A percentile compares a stretch with the other conserved stretches of the same genome.
Conservation (phyloP, 1,140 invertebrate species). For the Megalonaias nervosa region DNA sequence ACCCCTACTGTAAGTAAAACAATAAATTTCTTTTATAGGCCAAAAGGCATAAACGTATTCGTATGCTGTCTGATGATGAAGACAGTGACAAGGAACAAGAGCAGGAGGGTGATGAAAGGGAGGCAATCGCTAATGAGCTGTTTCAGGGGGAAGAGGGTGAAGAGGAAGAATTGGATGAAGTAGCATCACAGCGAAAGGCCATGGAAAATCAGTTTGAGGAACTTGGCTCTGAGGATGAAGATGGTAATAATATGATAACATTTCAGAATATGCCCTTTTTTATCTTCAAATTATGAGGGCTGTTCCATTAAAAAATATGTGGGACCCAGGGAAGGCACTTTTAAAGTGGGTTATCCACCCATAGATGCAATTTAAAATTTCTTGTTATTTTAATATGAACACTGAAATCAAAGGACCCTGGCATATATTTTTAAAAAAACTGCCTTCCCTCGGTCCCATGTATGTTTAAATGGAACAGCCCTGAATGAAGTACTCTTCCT, state of each 20-base stretch:
- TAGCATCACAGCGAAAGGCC: constrained; percentile 75
- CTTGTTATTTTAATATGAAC: no score
- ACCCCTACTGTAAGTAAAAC: no score
- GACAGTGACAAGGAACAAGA: constrained; percentile 87
- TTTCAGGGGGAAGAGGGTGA: constrained; percentile 85
- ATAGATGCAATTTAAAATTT: no score
- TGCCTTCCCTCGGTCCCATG: no score
- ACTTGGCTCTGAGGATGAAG: constrained; percentile 66
- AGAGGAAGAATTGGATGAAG: constrained; percentile 75
- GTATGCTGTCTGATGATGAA: constrained; percentile 71
- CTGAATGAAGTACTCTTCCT: no score
- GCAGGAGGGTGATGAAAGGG: constrained; percentile 78
- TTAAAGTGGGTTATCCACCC: no score
- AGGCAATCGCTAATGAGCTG: constrained; percentile 91
- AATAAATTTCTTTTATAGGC: constrained; percentile 66
- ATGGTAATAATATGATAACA: constrained; percentile 37
- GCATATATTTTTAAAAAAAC: no score
- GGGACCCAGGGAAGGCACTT: no score
- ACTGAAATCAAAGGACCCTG: no score
- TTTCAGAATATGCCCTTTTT: neutral
- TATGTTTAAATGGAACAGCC: no score
- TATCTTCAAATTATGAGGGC: neutral
- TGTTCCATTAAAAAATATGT: no score
- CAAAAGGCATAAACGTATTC: constrained; percentile 91
- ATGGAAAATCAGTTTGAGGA: constrained; percentile 67